phyloP scores from a whole-genome alignment of 2,113 vertebrate genomes.

The Centropristis striata region DNA sequence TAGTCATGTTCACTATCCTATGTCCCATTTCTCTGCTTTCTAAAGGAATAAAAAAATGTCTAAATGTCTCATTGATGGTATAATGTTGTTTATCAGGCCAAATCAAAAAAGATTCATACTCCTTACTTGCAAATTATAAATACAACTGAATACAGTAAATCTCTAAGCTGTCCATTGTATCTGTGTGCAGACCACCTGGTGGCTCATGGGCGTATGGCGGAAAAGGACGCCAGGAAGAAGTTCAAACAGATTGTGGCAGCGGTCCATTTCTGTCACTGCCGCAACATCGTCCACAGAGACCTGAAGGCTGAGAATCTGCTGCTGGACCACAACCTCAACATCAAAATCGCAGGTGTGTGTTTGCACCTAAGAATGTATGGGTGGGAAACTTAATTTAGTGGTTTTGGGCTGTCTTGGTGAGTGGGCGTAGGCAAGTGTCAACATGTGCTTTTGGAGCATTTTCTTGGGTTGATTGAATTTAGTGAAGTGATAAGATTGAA shows the following conservation, averaged over 20 bases:
- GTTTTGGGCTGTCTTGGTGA: slow-evolving; percentile 31
- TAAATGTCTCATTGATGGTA: neutral
- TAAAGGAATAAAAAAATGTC: neutral
- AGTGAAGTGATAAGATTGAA: slow-evolving; percentile 9
- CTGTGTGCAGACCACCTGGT: slow-evolving; percentile 93
- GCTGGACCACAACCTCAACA: slow-evolving; percentile 90
- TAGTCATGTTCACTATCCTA: neutral
- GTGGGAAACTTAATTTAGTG: slow-evolving; percentile 34
- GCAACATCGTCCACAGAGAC: slow-evolving; percentile 97
- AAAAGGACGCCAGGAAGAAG: slow-evolving; percentile 97
- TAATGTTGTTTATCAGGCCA: neutral
- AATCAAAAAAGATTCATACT: neutral
- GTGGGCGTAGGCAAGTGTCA: slow-evolving; percentile 31
- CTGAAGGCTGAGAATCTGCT: slow-evolving; percentile 98
- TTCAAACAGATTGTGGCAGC: slow-evolving; percentile 99
- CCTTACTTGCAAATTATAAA: too few species aligned
- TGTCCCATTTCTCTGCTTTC: neutral
- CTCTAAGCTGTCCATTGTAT: neutral
- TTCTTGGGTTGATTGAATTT: slow-evolving; percentile 26
- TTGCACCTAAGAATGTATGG: neutral
- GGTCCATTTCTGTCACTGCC: slow-evolving; percentile 97
- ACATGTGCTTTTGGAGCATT: slow-evolving; percentile 34
- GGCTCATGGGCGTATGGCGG: slow-evolving; percentile 97
- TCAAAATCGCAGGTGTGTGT: slow-evolving; percentile 79
- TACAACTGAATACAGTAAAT: neutral